Evolutionary conservation across 1,140 invertebrate species (phyloP).

Genomic region (Branchinecta lynchi): DNA sequence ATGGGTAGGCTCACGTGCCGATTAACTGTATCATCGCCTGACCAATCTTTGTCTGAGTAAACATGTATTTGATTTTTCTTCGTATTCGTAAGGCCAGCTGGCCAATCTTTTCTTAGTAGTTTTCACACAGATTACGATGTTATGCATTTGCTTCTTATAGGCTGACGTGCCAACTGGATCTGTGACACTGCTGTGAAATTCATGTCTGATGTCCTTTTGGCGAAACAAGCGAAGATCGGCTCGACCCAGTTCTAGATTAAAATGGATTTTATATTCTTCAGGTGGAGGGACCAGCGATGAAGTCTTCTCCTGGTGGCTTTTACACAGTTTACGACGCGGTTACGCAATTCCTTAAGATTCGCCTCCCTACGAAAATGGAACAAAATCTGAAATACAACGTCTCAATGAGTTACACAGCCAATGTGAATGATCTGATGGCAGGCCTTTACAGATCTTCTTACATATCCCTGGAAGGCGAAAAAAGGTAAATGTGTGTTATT

Average conservation of each 20-base stretch:
- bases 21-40: too few relatives aligned
- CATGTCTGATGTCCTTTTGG: too few relatives aligned
- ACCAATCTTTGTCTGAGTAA: too few relatives aligned
- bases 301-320: background rate
- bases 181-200: too few relatives aligned
- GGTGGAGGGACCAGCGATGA: background rate
- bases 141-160: too few relatives aligned
- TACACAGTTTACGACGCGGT: slow-evolving; percentile 39
- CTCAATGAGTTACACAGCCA: slow-evolving; percentile 48
- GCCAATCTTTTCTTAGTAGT: too few relatives aligned
- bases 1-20: too few relatives aligned
- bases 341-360: slow-evolving; percentile 56
- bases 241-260: too few relatives aligned
- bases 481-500: background rate
- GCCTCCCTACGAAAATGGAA: slow-evolving; percentile 39
- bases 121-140: too few relatives aligned
- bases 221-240: too few relatives aligned
- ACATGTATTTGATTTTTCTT: too few relatives aligned
- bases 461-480: background rate
- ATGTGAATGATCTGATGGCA: slow-evolving; percentile 49
- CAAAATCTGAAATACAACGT: slow-evolving; percentile 45
- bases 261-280: background rate
- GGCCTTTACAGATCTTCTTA: slow-evolving; percentile 19
- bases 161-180: background rate
- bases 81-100: too few relatives aligned